Evolutionary conservation across 23 tunicate genomes (phyloP), one percentile per base, ranked within the genome.

Genomic region (Diplosoma virens): DNA sequence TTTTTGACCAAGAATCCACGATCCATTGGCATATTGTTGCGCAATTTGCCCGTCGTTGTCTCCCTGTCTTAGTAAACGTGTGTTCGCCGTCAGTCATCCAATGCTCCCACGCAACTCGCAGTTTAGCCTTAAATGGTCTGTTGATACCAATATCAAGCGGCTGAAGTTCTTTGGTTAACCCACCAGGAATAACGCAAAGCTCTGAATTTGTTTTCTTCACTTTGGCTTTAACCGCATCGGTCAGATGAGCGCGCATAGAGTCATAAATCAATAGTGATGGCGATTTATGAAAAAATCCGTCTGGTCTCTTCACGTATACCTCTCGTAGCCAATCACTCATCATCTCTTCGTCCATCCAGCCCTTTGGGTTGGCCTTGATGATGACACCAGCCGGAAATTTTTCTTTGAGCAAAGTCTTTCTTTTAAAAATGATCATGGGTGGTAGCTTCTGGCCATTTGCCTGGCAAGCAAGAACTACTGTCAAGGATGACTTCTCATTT

Each of bases 131-230:
- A 67, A 67, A 79, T 66, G 75, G 66, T 66, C 75, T 50, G 75
- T 79, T 79, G 84, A 79, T 67, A 53, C 75, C 75, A 79, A 79
- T 79, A 66, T 79, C 84, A 66, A 79, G 84, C 75, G 84, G 84
- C 76, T 79, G 84, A 79, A 67, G 84, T 66, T 66, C 75, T 67
- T 79, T 79, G 75, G 84, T 79, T 79, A 67, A 66, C 75, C 75
- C 84, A 66, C 75, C 84, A 32, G 84, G 75, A 79, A 79, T 79
- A 67, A 79, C 75, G 75, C 75, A 46, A 79, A 67, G 74, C 65
- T 66, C 75, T 66, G 84, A 79, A 67, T 79, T 66, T 67, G 75
- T 66, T 77, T 77, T 75, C 79, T 52, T 77, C 31, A 77, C 81
- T 77, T 77, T 77, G 30, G 83, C 73, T 78, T 78, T 78, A 46